Percentiles rank a stretch among this genome's conserved stretches.
phyloP scores from a whole-genome alignment of 2,113 vertebrate genomes.

The Tachuris rubrigastra region DNA sequence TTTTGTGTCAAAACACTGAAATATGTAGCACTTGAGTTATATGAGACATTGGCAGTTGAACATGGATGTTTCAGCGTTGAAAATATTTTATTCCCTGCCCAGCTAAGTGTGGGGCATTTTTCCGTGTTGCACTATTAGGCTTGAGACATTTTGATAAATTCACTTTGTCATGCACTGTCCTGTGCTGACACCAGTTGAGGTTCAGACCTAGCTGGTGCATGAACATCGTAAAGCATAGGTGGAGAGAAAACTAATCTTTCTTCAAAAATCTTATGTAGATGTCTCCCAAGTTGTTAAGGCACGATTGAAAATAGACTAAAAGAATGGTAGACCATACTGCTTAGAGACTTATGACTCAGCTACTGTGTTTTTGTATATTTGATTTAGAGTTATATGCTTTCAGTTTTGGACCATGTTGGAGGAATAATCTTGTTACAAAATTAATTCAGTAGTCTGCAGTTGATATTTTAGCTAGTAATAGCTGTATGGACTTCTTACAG shows the following conservation, averaged over 20 bases:
- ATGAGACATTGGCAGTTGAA: background rate
- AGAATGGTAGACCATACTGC: background rate
- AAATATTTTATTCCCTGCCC: background rate
- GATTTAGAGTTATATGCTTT: background rate
- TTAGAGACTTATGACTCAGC: background rate
- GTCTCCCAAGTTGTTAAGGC: background rate
- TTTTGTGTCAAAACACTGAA: background rate
- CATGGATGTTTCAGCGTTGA: background rate
- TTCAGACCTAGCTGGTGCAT: background rate
- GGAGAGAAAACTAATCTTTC: background rate
- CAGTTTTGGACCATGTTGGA: background rate
- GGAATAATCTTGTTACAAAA: background rate
- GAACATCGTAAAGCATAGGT: background rate
- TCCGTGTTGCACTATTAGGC: background rate
- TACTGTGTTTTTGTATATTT: background rate
- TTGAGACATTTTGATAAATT: background rate
- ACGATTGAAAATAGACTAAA: background rate
- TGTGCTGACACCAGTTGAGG: background rate
- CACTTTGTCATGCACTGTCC: background rate
- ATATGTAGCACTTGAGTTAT: background rate
- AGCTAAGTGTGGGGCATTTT: background rate
- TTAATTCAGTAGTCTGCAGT: background rate
- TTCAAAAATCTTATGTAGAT: background rate
- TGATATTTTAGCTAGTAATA: slow-evolving; percentile 9
- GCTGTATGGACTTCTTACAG: background rate